Evolutionary conservation across 2,888 invertebrate genomes (phyloP), one percentile per base, ranked within the genome.

Genomic region (Zootermopsis nevadensis): DNA sequence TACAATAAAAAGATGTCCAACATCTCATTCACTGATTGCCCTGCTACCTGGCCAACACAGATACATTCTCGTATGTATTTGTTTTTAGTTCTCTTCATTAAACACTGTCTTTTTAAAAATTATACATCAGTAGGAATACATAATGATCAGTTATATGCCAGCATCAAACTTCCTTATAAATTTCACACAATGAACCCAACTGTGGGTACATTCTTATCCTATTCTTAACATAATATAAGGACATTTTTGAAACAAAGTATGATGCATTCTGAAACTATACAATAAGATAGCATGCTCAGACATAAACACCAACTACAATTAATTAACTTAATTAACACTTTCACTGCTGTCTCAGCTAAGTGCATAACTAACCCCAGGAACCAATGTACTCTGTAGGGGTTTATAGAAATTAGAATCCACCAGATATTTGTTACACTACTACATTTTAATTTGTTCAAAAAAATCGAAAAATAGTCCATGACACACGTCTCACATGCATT

Each of bases 221-320:
- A n/a, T 27, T 60, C n/a, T n/a, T 33, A 69, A 4, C 12, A 69
- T 27, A n/a, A 60, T 7, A 27, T 8, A 74, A 6, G 33, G 72
- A 72, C 33, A 27, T 33, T 72, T 31, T 3, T n/a, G 35, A 74
- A 31, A 69, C 15, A 69, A 69, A 69, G 33, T 30, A 22, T 67
- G 67, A 67, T 69, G 69, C 69, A 60, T 7, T n/a, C 12, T 60
- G 60, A n/a, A 10, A 42, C 30, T 77, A 42, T 77, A 42, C 53
- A 55, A 77, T 31, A 79, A 79, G 35, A 79, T 55, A 55, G 31
- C 55, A 77, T 31, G 19, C 19, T 48, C 30, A 77, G 48, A 79
- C 31, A 48, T 53, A 72, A 8, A 42, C 74, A 74, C 8, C n/a
- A 27, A 74, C 74, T 42, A 74, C 74, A 74, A 38, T 24, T 74